Base-by-base conservation (phyloP, 2,797 vertebrate genomes). In the Ataeniobius toweri region DNA sequence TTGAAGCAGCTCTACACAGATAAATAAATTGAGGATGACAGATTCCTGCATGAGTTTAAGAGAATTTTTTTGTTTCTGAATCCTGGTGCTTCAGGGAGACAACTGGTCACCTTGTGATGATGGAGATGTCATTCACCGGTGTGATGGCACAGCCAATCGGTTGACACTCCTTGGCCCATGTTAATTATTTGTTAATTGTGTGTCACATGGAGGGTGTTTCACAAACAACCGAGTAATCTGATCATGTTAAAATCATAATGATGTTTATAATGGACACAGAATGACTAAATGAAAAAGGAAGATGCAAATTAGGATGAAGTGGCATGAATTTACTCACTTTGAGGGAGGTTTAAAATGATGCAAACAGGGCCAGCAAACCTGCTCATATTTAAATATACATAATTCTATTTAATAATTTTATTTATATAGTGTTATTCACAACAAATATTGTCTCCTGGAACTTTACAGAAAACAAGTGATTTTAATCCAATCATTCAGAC, bases 121-220 rank as follows among this genome's bases (percentile, higher is more conserved):
- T 90, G 90, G 83, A 94, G 93, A 94, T 90, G 90, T 94, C 92
- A 93, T 74, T 91, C 90, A 78, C 83, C 2, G 5, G 22, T 44
- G 74, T 79, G 88, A 89, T 59, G 82, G 88, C 91, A 86, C 82
- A 84, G 82, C 93, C 87, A 94, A 95, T 94, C 87, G 83, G 88
- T 93, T 93, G 91, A 92, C 93, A 86, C 87, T 77, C 55, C 10
- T 63, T 86, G 85, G 86, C 89, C 88, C 86, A 70, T 83, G 85
- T 75, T 94, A 94, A 95, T 94, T 80, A 80, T 75, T 70, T 58
- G 81, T 91, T 94, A 95, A 93, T 92, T 87, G 81, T 76, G 86
- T 87, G 87, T 91, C 88, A 89, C 78, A 84, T 89, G 88, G 56
- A 85, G 78, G 79, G 74, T 93, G 93, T 94, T 86, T 63, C 86